Base-by-base conservation (phyloP, 2,888 invertebrate genomes). In the Drosophila emarginata region DNA sequence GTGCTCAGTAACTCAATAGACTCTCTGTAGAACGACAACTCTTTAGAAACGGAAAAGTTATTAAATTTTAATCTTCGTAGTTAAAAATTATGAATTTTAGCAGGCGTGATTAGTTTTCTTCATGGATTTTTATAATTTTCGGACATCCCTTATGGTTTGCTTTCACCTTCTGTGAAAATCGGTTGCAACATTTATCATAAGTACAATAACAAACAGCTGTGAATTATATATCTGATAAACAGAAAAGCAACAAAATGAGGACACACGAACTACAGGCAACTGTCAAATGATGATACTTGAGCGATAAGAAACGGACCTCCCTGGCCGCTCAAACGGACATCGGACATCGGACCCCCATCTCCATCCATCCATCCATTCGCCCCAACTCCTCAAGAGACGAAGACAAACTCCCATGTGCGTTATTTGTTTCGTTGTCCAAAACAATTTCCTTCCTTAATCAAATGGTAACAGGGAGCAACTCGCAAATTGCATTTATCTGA, bases 361-460 rank as follows among this genome's bases (percentile, higher is more conserved):
- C 45, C n/a, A n/a, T n/a, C 23, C 4, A 23, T 23, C 23, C 23
- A 23, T 23, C 4, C 21, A 32, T 32, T 9, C 21, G 62, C 51
- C 68, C 11, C 18, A 12, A 18, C 32, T 18, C 32, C 53, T 32
- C 2, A 28, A 60, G 52, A 40, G 37, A 40, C n/a, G 69, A 60
- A 64, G 63, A 67, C 61, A 72, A 61, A 18, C 56, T 45, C 67
- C 64, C 73, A 54, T 53, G 70, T 50, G 67, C 66, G 70, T 72
- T 76, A 78, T 78, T 82, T 86, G 84, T 87, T 77, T 83, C 74
- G 80, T 71, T 81, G 89, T 89, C 88, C 88, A 84, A 90, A 91
- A 91, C 89, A 89, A 91, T 90, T 91, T 91, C 90, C 89, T 91
- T 90, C 90, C 90, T 89, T 91, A 90, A 91, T 90, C 91, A 88